Evolutionary conservation across 53 echinoderm and acorn worm species (phyloP), one percentile per base, ranked within the genome.

Genomic region (Henricia sp.): DNA sequence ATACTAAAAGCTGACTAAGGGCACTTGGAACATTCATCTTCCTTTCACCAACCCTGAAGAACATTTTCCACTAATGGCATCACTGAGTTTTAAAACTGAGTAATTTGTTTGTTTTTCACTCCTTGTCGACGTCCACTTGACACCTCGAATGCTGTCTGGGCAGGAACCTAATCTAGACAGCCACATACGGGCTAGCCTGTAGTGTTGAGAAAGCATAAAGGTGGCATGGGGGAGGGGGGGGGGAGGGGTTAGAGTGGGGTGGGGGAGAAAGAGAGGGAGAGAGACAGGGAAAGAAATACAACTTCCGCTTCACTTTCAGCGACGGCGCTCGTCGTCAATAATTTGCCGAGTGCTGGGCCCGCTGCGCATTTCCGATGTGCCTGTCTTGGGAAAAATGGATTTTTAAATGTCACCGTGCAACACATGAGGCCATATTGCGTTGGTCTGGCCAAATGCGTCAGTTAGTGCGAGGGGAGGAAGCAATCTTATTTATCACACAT

Each of bases 391-490:
- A 78, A 63, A n/a, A 78, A 56, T 78, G 48, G 78, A 63, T 63
- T 64, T 64, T 25, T 40, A 80, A 80, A 80, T 80, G 80, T 80
- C 63, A 63, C n/a, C n/a, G 63, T 16, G 46, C 46, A 80, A 64
- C 80, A 64, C 65, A 37, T 54, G 11, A 11, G 29, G 30, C 3
- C 19, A 3, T 52, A 26, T 60, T 32, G 6, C 62, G 33, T n/a
- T 1, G 19, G 8, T 53, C 52, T 50, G 52, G 20, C 17, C 71
- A 17, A 37, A 24, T 55, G 20, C 21, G 25, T 1, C 44, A 10
- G 27, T 24, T 37, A 37, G 38, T 1, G 33, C 68, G 12, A 20
- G 0, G 20, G 42, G 37, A 19, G 64, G 32, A 19, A 8, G 65
- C 37, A 34, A 19, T 62, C 12, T 41, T 37, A 37, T 68, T n/a